These are phyloP conservation scores for Porites rus DNA, from an alignment of 92 coral and sea anemone genomes.

Conservation along the genomic window DNA sequence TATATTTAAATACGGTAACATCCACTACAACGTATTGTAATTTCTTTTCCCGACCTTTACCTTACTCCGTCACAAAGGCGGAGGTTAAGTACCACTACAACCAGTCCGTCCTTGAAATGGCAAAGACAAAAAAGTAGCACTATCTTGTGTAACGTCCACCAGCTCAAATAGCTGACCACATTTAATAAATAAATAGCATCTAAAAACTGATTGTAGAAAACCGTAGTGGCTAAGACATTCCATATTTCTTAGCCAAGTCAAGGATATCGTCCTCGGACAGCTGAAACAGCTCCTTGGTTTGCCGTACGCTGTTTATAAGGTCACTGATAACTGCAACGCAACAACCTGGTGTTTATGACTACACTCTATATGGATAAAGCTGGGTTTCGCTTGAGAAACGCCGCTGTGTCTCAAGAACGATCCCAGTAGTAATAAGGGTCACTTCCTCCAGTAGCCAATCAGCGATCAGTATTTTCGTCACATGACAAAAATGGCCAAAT, in stretches of 20 bases:
- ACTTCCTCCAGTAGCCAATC: no score
- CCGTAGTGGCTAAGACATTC: conserved; percentile 4
- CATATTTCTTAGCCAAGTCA: conserved; percentile 30
- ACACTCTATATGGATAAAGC: no score
- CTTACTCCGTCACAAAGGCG: no score
- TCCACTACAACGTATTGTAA: no score
- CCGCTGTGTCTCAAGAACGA: neutral
- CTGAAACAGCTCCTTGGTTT: conserved; percentile 12
- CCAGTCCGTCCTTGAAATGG: no score
- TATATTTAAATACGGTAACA: no score
- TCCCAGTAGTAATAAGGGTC: neutral
- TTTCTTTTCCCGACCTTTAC: no score
- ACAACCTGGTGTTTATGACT: neutral
- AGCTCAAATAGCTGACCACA: neutral
- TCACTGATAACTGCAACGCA: conserved; percentile 26
- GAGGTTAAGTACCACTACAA: no score
- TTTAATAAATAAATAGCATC: neutral
- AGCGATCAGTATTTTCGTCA: no score
- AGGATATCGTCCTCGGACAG: conserved; percentile 10
- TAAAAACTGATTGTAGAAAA: neutral
- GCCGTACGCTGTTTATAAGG: neutral
- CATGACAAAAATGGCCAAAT: no score
- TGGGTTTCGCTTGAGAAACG: neutral
- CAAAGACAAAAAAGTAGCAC: neutral
- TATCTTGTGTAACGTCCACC: neutral